These are phyloP conservation scores for Drosophila suzukii DNA, from an alignment of 1,140 invertebrate species.

Conservation along the genomic window DNA sequence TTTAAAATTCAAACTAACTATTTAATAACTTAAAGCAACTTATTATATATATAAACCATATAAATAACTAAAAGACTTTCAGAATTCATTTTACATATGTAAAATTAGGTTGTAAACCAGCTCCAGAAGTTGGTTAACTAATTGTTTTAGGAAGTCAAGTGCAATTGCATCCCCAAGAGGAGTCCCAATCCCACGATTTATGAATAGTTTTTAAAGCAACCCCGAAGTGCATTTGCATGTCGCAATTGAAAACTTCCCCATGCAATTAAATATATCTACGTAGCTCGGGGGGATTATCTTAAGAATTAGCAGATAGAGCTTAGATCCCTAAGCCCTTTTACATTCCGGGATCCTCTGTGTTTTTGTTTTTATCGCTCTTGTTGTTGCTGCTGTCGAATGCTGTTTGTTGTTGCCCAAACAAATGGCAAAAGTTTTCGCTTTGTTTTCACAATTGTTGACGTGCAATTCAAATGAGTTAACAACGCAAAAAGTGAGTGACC, in stretches of 20 bases:
- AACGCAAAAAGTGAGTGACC: constrained; percentile 76
- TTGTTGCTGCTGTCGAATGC: constrained; percentile 28
- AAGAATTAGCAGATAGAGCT: constrained; percentile 43
- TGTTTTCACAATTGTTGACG: constrained; percentile 79
- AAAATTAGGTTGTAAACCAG: no score
- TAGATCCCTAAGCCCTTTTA: constrained; percentile 34
- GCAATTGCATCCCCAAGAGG: background rate
- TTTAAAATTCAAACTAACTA: no score
- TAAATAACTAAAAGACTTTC: no score
- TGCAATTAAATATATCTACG: constrained; percentile 23
- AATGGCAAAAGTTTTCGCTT: constrained; percentile 78
- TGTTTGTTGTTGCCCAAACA: constrained; percentile 52
- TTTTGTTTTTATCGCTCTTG: constrained; percentile 29
- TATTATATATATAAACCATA: no score
- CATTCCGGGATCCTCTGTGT: constrained; percentile 2
- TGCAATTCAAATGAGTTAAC: constrained; percentile 81
- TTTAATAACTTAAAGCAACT: no score
- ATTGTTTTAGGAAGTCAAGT: no score
- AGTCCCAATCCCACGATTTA: background rate
- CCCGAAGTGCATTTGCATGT: background rate
- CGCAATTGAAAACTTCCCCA: constrained; percentile 15
- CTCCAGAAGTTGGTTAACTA: no score
- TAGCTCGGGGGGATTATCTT: constrained; percentile 19
- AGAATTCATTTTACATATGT: no score
- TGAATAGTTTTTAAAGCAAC: background rate